Evolutionary conservation across 2,888 invertebrate species (phyloP), one percentile per base, ranked within the genome.

Genomic region (Protodeltote pygarga): DNA sequence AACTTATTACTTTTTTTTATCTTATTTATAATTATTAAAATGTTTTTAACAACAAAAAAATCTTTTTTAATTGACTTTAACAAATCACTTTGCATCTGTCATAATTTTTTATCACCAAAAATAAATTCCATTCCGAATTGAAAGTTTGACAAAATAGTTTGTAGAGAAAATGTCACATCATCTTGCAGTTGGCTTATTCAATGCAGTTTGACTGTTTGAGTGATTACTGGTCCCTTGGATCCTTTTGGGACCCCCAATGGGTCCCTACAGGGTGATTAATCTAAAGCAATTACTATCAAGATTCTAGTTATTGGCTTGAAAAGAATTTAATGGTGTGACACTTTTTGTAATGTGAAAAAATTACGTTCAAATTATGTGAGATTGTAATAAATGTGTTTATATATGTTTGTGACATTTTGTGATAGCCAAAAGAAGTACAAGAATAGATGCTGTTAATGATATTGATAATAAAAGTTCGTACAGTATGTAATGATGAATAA

Each of bases 251-350:
- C n/a, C n/a, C n/a, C n/a, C n/a, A n/a, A 11, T 15, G 37, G 20
- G 42, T 47, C 39, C 59, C 65, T 25, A 38, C 39, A 10, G 68
- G 14, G 63, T 67, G 65, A 68, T 68, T 68, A 68, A 68, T 68
- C 27, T 54, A 28, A 42, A 42, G 46, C 54, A 54, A 68, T 65
- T 65, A 65, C 49, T 51, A 50, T 17, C 32, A 41, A 54, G 38
- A 46, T 49, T 31, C 27, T 39, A 14, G 29, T 38, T 47, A 24
- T 15, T 28, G 19, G 14, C 3, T 44, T 46, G 53, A 53, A 67
- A 49, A 33, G 41, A 34, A 20, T 35, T 58, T 35, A 39, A 27
- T 51, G 13, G 48, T 35, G 58, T 65, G 58, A 53, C 37, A 55
- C 38, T 42, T 62, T 52, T 55, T 49, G 37, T 34, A 34, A 41